phyloP scores from a whole-genome alignment of 2,888 invertebrate species.

The Sphaerophoria taeniata region DNA sequence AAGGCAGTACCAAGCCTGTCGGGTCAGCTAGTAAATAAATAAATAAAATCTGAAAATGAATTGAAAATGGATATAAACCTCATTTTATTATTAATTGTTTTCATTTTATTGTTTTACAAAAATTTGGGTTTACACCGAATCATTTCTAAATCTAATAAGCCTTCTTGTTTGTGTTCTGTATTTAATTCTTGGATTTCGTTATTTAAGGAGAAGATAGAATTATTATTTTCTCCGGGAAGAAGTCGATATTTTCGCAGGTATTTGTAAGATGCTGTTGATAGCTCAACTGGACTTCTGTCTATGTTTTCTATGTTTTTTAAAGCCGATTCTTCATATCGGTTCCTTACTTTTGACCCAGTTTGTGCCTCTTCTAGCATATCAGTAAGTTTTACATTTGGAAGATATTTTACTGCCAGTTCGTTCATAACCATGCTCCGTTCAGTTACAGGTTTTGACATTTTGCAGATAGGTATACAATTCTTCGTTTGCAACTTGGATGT shows the following conservation, averaged over 20 bases:
- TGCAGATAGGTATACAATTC: constrained; percentile 22
- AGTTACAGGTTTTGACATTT: constrained; percentile 76
- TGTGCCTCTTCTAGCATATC: constrained; percentile 79
- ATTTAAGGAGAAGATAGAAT: constrained; percentile 57
- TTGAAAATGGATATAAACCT: no score
- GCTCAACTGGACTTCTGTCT: constrained; percentile 77
- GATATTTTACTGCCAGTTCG: constrained; percentile 80
- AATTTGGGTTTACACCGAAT: constrained; percentile 80
- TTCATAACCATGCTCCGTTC: constrained; percentile 81
- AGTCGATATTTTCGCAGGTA: constrained; percentile 80
- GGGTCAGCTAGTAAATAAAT: no score
- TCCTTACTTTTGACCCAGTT: constrained; percentile 19
- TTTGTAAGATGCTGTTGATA: constrained; percentile 81
- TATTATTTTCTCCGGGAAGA: constrained; percentile 77
- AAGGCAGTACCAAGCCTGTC: no score
- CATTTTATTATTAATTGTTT: not conserved
- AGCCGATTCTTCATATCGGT: constrained; percentile 64
- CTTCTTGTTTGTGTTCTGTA: constrained; percentile 68
- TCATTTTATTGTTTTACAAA: constrained; percentile 69
- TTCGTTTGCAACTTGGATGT: constrained; percentile 7
- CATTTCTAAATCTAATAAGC: constrained; percentile 79
- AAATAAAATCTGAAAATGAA: no score
- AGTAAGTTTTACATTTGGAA: constrained; percentile 79
- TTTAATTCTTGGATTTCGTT: constrained; percentile 59
- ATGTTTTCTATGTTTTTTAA: constrained; percentile 77